phyloP scores from a whole-genome alignment of 2,797 vertebrate genomes.

The Aulostomus chinensis region DNA sequence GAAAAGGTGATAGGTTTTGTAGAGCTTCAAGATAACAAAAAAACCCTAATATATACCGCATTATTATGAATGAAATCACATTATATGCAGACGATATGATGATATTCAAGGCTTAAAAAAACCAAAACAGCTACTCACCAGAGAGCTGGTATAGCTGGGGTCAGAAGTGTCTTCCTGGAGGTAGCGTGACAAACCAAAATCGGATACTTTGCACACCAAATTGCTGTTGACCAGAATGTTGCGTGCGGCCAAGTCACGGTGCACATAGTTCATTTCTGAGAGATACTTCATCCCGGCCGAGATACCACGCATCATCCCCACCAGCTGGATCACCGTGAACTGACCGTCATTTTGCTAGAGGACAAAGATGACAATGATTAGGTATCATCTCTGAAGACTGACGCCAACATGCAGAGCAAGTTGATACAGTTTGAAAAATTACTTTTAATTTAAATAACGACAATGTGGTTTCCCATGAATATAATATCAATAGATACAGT shows the following conservation, averaged over 20 bases:
- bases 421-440: too few species aligned
- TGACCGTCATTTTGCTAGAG: constrained; percentile 95
- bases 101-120: too few species aligned
- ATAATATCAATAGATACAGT: too few species aligned
- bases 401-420: too few species aligned
- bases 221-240: constrained; percentile 99
- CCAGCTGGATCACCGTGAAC: constrained; percentile 97
- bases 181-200: constrained; percentile 97
- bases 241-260: constrained; percentile 94
- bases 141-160: constrained; percentile 97
- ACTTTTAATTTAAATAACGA: too few species aligned
- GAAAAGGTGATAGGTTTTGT: constrained; percentile 58
- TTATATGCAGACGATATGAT: too few species aligned
- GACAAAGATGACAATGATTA: not conserved
- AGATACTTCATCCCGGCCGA: constrained; percentile 98
- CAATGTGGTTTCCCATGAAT: too few species aligned
- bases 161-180: constrained; percentile 97
- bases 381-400: too few species aligned
- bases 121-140: constrained; percentile 83
- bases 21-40: constrained; percentile 52
- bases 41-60: too few species aligned
- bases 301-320: constrained; percentile 97
- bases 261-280: constrained; percentile 97
- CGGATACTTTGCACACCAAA: constrained; percentile 97
- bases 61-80: too few species aligned